A percentile compares a stretch with the other conserved stretches of the same genome.
phyloP scores from a whole-genome alignment of 2,888 invertebrate genomes.

The Meloe dianella region DNA sequence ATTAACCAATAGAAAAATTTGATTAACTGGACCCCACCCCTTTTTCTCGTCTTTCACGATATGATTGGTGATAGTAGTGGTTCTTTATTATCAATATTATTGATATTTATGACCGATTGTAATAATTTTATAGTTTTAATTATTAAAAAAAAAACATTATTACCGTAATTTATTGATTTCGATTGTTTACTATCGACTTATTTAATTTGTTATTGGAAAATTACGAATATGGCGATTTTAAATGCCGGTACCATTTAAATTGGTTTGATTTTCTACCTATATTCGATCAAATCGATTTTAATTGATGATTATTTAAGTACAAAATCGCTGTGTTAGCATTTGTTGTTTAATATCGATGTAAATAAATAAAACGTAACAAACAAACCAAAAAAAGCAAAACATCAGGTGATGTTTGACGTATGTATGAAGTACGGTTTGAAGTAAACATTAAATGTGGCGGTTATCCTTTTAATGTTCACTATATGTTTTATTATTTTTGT shows the following conservation, averaged over 20 bases:
- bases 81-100: neutral
- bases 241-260: neutral
- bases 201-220: neutral
- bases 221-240: neutral
- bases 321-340: constrained; percentile 2
- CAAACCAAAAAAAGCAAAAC: constrained; percentile 15
- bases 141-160: neutral
- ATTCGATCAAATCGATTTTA: neutral
- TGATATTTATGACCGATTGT: neutral
- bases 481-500: too few species aligned
- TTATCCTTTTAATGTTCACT: constrained; percentile 8
- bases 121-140: neutral
- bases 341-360: constrained; percentile 18
- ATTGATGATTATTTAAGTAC: neutral
- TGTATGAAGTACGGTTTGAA: constrained; percentile 14
- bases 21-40: neutral
- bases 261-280: neutral
- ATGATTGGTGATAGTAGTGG: neutral
- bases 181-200: neutral
- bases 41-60: neutral
- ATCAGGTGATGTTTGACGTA: constrained; percentile 36
- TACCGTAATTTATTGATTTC: too few species aligned
- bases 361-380: constrained; percentile 9
- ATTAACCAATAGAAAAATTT: constrained; percentile 4
- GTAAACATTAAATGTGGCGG: constrained; percentile 15